These are phyloP conservation scores for Clinocottus analis DNA, from an alignment of 2,113 vertebrate genomes.

Conservation along the genomic window DNA sequence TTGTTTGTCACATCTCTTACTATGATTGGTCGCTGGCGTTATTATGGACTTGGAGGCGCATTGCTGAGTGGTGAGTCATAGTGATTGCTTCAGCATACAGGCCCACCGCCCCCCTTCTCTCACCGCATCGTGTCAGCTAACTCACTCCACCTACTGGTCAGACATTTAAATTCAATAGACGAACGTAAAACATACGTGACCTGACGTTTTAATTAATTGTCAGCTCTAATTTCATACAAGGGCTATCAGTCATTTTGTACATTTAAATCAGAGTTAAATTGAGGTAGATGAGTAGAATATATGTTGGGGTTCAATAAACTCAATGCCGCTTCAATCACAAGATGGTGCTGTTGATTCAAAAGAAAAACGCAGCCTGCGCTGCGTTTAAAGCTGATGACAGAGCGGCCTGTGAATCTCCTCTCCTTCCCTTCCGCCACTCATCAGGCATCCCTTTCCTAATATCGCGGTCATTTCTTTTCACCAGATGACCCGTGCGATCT, in stretches of 20 bases:
- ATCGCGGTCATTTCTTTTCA: slow-evolving; percentile 16
- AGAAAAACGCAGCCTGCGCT: slow-evolving; percentile 2
- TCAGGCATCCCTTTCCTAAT: slow-evolving; percentile 18
- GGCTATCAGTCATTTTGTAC: not conserved
- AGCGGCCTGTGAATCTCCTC: slow-evolving; percentile 18
- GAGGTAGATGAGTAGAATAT: not conserved
- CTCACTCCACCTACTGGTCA: slow-evolving; percentile 73
- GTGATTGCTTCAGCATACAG: slow-evolving; percentile 61
- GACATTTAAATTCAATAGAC: slow-evolving; percentile 9
- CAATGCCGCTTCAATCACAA: slow-evolving; percentile 58
- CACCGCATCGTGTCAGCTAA: slow-evolving; percentile 50
- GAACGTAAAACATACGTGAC: not conserved
- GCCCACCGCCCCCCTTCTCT: slow-evolving; percentile 12
- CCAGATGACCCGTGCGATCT: slow-evolving; percentile 79
- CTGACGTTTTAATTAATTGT: not conserved
- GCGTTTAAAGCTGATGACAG: slow-evolving; percentile 3
- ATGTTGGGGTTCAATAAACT: slow-evolving; percentile 1
- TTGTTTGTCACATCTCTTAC: slow-evolving; percentile 51
- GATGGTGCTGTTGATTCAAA: slow-evolving; percentile 74
- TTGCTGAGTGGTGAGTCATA: slow-evolving; percentile 75
- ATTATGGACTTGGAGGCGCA: slow-evolving; percentile 66
- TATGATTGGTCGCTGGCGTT: slow-evolving; percentile 61
- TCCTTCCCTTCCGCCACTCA: slow-evolving; percentile 1
- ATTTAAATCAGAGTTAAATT: slow-evolving; percentile 13
- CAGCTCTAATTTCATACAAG: not conserved